Base-by-base conservation (phyloP, 2,797 vertebrate species). In the Limnodromus scolopaceus region DNA sequence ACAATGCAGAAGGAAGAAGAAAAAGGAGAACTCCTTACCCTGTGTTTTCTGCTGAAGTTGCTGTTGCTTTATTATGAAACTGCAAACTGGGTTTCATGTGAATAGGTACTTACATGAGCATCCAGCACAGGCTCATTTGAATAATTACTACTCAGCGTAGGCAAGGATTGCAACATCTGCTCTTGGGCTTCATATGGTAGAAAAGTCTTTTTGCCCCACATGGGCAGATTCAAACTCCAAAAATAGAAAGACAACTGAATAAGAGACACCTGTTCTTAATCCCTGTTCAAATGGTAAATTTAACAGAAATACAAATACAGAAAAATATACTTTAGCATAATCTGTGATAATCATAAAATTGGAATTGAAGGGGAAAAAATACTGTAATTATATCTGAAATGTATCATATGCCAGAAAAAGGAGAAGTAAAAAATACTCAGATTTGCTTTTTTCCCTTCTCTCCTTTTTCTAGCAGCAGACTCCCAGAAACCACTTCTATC, bases 1-100 rank as follows among this genome's bases (percentile, higher is more conserved):
- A 41, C 6, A 76, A 30, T 2, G 17, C 46, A 91, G 68, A 87
- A 91, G 78, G 84, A 91, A 83, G 46, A 89, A 83, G 58, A 87
- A 93, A 93, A 93, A 82, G 25, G 34, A 94, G 84, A 95, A 95
- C 68, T 89, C 68, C 75, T 85, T 60, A 89, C 60, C 64, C 17
- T 48, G 17, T 0, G 53, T 91, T 81, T 89, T 74, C 76, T 94
- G 72, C 83, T 92, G 64, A 53, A 85, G 32, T 32, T 71, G 82
- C 41, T 36, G 32, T 46, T 80, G 75, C 71, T 87, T 92, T 96
- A 77, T 20, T 78, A 64, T 13, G 63, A 92, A 95, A 81, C 45
- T 68, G 41, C 49, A 43, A 79, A 87, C 34, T 0, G 4, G 68
- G 58, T 39, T 87, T 69, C 55, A 38, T 22, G n/a, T 16, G 78